phyloP scores from a whole-genome alignment of 2,888 invertebrate genomes.

The Leptopilina drosophilae region DNA sequence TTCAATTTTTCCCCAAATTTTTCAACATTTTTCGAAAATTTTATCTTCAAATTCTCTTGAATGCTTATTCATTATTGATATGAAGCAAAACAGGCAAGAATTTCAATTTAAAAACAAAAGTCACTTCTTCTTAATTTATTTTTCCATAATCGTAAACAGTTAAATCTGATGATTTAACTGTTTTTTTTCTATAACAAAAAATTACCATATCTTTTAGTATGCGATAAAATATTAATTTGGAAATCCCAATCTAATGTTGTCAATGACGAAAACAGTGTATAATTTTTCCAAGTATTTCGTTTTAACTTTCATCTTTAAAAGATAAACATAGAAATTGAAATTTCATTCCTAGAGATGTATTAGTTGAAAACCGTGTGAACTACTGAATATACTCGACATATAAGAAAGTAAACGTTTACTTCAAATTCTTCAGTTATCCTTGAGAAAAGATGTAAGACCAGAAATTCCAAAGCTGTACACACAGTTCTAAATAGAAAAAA shows the following conservation, averaged over 20 bases:
- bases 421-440: neutral
- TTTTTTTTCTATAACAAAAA: neutral
- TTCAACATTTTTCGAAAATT: neutral
- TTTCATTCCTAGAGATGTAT: neutral
- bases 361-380: neutral
- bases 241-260: neutral
- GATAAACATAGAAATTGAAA: neutral
- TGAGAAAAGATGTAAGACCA: neutral
- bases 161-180: neutral
- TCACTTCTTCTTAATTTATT: neutral
- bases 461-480: neutral
- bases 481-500: neutral
- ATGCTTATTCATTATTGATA: neutral
- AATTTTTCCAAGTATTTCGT: neutral
- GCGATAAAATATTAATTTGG: neutral
- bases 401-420: constrained; percentile 1
- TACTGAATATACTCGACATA: neutral
- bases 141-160: neutral
- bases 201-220: neutral
- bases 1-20: neutral
- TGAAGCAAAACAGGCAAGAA: too few relatives aligned
- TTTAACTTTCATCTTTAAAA: neutral
- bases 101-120: too few relatives aligned
- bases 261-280: neutral
- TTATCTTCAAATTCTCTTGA: neutral